Evolutionary conservation across 2,797 vertebrate genomes (phyloP).

Genomic region (Otolemur crassicaudatus): DNA sequence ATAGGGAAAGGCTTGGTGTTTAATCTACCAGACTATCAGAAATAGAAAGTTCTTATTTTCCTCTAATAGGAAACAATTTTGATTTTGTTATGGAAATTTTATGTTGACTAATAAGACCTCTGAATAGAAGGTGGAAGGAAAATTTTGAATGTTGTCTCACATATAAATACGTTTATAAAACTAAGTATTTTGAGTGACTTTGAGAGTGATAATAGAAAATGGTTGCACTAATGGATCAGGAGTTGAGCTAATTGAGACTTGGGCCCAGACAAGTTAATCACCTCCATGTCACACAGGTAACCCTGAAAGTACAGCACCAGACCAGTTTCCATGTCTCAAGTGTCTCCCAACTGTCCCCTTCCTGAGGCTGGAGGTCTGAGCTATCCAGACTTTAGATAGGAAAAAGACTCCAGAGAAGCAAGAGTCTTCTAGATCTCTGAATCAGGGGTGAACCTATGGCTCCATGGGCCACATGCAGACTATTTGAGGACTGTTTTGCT

Average conservation of each 20-base stretch:
- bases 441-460: background rate
- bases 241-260: background rate
- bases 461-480: no score
- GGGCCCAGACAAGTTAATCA: background rate
- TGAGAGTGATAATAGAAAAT: constrained; percentile 46
- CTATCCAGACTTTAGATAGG: background rate
- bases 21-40: background rate
- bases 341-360: background rate
- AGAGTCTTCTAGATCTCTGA: background rate
- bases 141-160: background rate
- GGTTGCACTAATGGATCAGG: background rate
- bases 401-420: background rate
- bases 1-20: background rate
- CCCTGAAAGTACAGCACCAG: background rate
- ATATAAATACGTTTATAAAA: no score
- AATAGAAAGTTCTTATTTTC: constrained; percentile 44
- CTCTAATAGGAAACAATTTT: background rate
- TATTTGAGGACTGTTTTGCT: no score
- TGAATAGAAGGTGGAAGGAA: constrained; percentile 55
- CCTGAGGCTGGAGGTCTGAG: background rate
- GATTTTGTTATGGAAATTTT: constrained; percentile 47
- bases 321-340: background rate
- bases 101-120: background rate
- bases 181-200: background rate
- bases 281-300: background rate